These are phyloP conservation scores for Hemichromis elongatus DNA, from an alignment of 2,113 vertebrate genomes.

Conservation along the genomic window DNA sequence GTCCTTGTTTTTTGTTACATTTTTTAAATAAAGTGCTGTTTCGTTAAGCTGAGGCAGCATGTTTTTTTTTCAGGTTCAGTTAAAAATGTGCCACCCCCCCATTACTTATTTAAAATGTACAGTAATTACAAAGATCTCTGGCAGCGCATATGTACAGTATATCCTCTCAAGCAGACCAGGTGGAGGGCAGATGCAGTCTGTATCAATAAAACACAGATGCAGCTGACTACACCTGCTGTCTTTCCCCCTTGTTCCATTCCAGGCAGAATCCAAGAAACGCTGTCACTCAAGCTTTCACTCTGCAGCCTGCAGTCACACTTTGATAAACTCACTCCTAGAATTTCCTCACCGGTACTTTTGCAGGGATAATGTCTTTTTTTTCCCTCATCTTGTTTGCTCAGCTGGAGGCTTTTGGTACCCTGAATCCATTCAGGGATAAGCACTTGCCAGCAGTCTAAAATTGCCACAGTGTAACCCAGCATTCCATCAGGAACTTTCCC, in stretches of 20 bases:
- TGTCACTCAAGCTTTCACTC: slow-evolving; percentile 59
- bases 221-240: slow-evolving; percentile 32
- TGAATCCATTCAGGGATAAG: slow-evolving; percentile 30
- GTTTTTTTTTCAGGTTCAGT: background rate
- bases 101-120: slow-evolving; percentile 11
- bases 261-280: slow-evolving; percentile 21
- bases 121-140: slow-evolving; percentile 1
- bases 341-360: slow-evolving; percentile 28
- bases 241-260: slow-evolving; percentile 1
- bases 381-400: slow-evolving; percentile 46
- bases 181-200: slow-evolving; percentile 31
- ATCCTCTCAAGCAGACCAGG: slow-evolving; percentile 12
- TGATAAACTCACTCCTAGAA: slow-evolving; percentile 49
- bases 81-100: background rate
- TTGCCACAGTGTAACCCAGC: background rate
- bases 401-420: slow-evolving; percentile 40
- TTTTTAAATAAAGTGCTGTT: background rate
- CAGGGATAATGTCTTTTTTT: slow-evolving; percentile 23
- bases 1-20: background rate
- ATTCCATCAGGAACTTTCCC: background rate
- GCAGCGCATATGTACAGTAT: slow-evolving; percentile 15
- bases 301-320: slow-evolving; percentile 52
- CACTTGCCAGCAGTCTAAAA: slow-evolving; percentile 16
- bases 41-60: background rate
- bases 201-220: slow-evolving; percentile 70